Percentiles rank a stretch among this genome's conserved stretches.
Evolutionary conservation across 2,113 vertebrate genomes (phyloP).

Genomic region (Stomatorhinus ivindoensis): DNA sequence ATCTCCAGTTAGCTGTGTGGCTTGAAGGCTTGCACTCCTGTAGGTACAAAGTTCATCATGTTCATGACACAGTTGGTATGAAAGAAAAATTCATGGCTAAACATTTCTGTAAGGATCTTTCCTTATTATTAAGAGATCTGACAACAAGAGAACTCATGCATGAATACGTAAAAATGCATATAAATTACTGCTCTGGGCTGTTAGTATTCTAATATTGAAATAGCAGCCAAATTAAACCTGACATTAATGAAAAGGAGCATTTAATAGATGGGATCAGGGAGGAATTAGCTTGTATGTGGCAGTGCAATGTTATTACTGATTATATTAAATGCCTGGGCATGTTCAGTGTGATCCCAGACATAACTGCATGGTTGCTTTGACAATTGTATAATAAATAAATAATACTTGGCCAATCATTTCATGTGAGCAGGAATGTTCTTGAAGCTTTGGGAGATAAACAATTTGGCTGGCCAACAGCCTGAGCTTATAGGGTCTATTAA

Average conservation of each 20-base stretch:
- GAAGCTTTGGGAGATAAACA: neutral
- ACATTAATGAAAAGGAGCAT: neutral
- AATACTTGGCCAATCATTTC: neutral
- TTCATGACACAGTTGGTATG: neutral
- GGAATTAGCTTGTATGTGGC: neutral
- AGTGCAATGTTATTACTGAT: too few species aligned
- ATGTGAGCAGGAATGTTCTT: slow-evolving; percentile 4
- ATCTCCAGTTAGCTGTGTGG: neutral
- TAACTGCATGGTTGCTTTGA: neutral
- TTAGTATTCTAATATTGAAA: neutral
- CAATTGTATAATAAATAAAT: slow-evolving; percentile 7
- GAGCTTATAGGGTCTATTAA: neutral
- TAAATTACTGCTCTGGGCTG: neutral
- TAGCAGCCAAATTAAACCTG: neutral
- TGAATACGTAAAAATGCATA: neutral
- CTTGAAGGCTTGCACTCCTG: neutral
- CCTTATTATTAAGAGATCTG: neutral
- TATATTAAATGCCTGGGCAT: neutral
- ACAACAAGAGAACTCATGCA: neutral
- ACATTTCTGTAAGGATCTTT: neutral
- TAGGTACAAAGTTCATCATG: neutral
- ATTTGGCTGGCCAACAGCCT: neutral
- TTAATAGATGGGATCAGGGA: neutral
- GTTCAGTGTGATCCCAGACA: neutral
- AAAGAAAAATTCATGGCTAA: neutral